Percentiles rank a stretch among this genome's conserved stretches.
Evolutionary conservation across 2,888 invertebrate genomes (phyloP).

Genomic region (Camponotus fellah): DNA sequence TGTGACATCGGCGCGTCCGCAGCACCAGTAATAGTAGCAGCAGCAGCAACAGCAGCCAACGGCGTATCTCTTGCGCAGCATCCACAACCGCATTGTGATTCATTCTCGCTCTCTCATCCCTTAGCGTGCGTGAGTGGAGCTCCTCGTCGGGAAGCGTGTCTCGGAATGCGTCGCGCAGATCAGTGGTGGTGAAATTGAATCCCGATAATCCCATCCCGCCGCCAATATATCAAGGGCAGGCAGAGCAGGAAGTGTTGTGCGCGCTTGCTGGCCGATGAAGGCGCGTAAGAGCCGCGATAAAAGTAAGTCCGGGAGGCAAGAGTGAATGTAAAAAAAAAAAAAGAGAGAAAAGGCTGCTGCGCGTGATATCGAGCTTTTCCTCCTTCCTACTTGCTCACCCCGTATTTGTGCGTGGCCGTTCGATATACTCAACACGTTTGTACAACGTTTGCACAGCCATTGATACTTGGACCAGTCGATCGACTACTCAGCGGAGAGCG

Average conservation of each 20-base stretch:
- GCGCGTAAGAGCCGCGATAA: slow-evolving; percentile 82
- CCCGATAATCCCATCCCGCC: slow-evolving; percentile 22
- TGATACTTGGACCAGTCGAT: slow-evolving; percentile 55
- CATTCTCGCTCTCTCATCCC: slow-evolving; percentile 17
- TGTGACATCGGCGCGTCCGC: slow-evolving; percentile 34
- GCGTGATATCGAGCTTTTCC: slow-evolving; percentile 78
- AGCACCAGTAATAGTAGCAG: slow-evolving; percentile 7
- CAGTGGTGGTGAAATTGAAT: slow-evolving; percentile 42
- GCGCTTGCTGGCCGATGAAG: slow-evolving; percentile 70
- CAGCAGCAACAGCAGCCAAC: slow-evolving; percentile 5
- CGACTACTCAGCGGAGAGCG: slow-evolving; percentile 58
- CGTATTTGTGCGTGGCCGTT: slow-evolving; percentile 63
- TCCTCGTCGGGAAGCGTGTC: slow-evolving; percentile 19
- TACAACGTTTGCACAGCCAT: slow-evolving; percentile 47
- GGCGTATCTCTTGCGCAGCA: slow-evolving; percentile 42
- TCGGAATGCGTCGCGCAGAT: slow-evolving; percentile 35
- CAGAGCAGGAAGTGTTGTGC: slow-evolving; percentile 15
- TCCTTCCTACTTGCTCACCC: slow-evolving; percentile 67
- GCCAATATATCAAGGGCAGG: slow-evolving; percentile 28
- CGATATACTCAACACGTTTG: slow-evolving; percentile 55
- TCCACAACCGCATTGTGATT: slow-evolving; percentile 39
- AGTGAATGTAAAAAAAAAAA: slow-evolving; percentile 75
- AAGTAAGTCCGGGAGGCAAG: slow-evolving; percentile 79
- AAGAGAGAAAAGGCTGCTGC: slow-evolving; percentile 61
- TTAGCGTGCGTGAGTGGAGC: slow-evolving; percentile 26